Evolutionary conservation across 2,797 vertebrate genomes (phyloP), one percentile per base, ranked within the genome.

Genomic region (Danio albolineatus): DNA sequence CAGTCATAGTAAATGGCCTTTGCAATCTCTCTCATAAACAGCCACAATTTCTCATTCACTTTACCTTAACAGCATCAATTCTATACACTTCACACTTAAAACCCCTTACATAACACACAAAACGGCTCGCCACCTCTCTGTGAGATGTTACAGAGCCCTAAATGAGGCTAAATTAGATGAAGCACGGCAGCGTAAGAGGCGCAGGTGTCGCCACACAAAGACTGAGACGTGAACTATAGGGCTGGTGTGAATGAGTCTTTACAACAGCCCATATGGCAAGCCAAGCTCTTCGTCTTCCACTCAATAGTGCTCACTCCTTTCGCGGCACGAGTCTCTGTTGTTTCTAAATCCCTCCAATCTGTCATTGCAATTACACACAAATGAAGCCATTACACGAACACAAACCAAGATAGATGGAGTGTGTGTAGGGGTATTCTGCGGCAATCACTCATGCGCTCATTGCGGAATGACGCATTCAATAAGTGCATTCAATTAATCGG

Each of bases 161-260:
- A 79, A 62, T 73, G 67, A 72, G 39, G 38, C 14, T 9, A 28
- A 46, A 41, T 78, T 70, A 57, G 53, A 65, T 43, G 61, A 17
- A 21, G 76, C 39, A 59, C 6, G 14, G n/a, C 66, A 51, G 16
- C 28, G 46, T 70, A 39, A 43, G 44, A 64, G 67, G 44, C 21
- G 59, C 77, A 79, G 67, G 77, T 79, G 77, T 72, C 69, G 5
- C 67, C 76, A 4, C 17, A 79, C 56, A 79, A 79, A 72, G 76
- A 38, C 38, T 19, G 67, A 79, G 69, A 73, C 1, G 44, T 21
- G 28, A 78, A 78, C n/a, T 41, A 60, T 21, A 21, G 28, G 28
- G 76, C 66, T 60, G 36, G 56, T 61, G 66, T 78, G 76, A 78
- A 78, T 70, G 76, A 70, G 8, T 54, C 46, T 71, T 78, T 60